Conservation (phyloP, 2,888 invertebrate genomes). For the Saturnia japonica region DNA sequence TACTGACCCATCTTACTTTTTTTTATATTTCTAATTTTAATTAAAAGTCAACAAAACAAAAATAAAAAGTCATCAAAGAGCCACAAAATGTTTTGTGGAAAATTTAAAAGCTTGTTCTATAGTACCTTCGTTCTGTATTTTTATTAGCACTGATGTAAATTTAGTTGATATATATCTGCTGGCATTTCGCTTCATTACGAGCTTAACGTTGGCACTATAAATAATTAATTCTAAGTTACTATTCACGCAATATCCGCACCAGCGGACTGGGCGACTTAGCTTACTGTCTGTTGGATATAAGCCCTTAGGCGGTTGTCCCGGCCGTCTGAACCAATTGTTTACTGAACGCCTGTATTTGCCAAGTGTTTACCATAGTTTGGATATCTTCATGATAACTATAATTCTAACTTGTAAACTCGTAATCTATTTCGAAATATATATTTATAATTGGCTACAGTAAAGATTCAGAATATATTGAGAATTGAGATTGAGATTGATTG, state of each 20-base stretch:
- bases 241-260: slow-evolving; percentile 30
- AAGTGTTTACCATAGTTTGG: slow-evolving; percentile 24
- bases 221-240: slow-evolving; percentile 42
- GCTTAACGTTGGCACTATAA: slow-evolving; percentile 47
- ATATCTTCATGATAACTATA: slow-evolving; percentile 26
- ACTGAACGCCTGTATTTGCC: slow-evolving; percentile 40
- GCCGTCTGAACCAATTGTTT: slow-evolving; percentile 51
- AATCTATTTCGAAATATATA: background rate
- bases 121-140: background rate
- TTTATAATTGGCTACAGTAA: background rate
- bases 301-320: slow-evolving; percentile 44
- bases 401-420: background rate
- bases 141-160: background rate
- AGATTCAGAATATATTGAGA: background rate
- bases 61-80: too few species aligned
- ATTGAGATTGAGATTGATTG: too few species aligned
- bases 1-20: background rate
- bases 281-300: slow-evolving; percentile 38
- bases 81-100: background rate
- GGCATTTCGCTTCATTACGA: slow-evolving; percentile 40
- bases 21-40: background rate
- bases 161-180: slow-evolving; percentile 23
- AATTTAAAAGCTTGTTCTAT: background rate
- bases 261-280: slow-evolving; percentile 29
- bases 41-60: background rate